Percentiles rank a stretch among this genome's conserved stretches.
Conservation (phyloP, 2,888 invertebrate genomes). For the Conistra vaccinii region DNA sequence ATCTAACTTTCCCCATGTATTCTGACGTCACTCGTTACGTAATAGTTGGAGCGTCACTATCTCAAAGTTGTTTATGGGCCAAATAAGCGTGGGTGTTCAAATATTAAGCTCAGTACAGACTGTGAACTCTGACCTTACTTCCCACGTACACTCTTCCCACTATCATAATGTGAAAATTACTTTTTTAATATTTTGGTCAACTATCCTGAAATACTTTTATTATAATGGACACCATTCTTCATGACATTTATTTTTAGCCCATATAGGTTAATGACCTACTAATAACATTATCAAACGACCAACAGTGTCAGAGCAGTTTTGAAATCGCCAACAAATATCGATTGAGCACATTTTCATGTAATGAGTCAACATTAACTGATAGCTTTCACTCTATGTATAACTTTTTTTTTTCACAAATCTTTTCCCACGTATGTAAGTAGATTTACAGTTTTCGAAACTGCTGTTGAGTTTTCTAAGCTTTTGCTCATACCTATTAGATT, state of each 20-base stretch:
- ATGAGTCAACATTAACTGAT: neutral
- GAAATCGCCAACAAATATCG: neutral
- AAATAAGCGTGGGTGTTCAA: slow-evolving; percentile 17
- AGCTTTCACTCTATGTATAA: no score
- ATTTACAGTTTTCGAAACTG: no score
- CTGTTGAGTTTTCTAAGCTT: no score
- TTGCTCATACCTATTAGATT: no score
- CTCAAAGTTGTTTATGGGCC: slow-evolving; percentile 20
- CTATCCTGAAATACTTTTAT: neutral
- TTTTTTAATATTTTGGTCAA: neutral
- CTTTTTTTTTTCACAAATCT: neutral
- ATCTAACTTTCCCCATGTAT: neutral
- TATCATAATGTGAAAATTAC: neutral
- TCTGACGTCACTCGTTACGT: slow-evolving; percentile 31
- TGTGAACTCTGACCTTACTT: slow-evolving; percentile 29
- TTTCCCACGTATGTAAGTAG: neutral
- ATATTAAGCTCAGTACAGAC: slow-evolving; percentile 5
- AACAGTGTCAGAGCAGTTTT: neutral
- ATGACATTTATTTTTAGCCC: neutral
- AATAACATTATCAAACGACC: neutral
- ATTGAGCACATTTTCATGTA: neutral
- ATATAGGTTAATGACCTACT: neutral
- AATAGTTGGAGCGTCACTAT: slow-evolving; percentile 30
- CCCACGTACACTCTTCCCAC: slow-evolving; percentile 5
- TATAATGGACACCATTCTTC: neutral